Base-by-base conservation (phyloP, 2,113 vertebrate genomes). In the Rhynchomys soricoides region DNA sequence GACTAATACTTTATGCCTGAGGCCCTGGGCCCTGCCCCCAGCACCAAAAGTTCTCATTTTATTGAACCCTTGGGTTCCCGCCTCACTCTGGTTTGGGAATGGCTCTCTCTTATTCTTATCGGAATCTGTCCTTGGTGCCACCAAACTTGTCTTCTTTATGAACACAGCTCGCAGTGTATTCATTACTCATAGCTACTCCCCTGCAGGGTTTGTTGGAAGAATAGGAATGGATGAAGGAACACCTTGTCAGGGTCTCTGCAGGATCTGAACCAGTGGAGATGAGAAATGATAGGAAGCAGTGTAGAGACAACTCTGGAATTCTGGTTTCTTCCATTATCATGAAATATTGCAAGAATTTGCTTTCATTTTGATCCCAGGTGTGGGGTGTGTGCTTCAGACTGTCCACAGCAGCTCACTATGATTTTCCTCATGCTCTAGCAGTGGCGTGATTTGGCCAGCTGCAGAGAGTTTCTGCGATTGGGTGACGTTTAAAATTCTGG, bases 201-300 rank as follows among this genome's bases (percentile, higher is more conserved):
- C 59, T 43, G 82, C 19, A 26, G 81, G 85, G n/a, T 92, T 79
- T 83, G 66, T 86, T 73, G 52, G 93, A 95, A 89, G 93, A 95
- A 86, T 73, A 52, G 92, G 52, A 91, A n/a, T 70, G 64, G 89
- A 96, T 37, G 29, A 89, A 91, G 29, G 59, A 26, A 62, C 8
- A 3, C 21, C 74, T 77, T 31, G 26, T 77, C 26, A 16, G 74
- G 43, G 43, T 77, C 74, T 77, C 74, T 50, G 31, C 26, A 31
- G 45, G 43, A 77, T 31, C 26, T 4, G 26, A 64, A 64, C 62
- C 62, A 29, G 7, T 29, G 26, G 62, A 29, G 26, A 64, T 64
- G 62, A 64, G 10, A 10, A 26, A 62, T 62, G 59, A 26, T 26
- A 62, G 24, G 59, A 62, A 57, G 59, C 22, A 8, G 8, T 64